Evolutionary conservation across 2,797 vertebrate species (phyloP).

Genomic region (Crocidura indochinensis): DNA sequence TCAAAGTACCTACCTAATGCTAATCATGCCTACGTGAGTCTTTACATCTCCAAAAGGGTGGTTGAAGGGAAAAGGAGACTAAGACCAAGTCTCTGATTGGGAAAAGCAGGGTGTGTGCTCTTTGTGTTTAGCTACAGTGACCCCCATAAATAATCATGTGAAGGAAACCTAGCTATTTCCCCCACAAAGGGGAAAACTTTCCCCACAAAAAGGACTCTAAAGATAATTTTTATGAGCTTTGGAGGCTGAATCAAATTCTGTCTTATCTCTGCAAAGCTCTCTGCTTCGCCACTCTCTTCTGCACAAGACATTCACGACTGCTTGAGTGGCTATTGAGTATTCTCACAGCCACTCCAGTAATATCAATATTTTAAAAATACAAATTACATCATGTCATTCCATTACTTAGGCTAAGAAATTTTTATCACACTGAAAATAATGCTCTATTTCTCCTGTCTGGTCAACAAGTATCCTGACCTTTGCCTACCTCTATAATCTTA

Average conservation of each 20-base stretch:
- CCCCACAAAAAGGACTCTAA: not conserved
- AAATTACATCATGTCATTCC: not conserved
- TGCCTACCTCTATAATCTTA: not conserved
- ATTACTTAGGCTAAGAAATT: not conserved
- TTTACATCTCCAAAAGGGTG: no score
- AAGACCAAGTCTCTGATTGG: no score
- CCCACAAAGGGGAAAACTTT: not conserved
- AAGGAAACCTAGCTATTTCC: not conserved
- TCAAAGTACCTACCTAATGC: no score
- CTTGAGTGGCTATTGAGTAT: not conserved
- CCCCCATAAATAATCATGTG: not conserved
- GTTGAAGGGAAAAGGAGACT: no score
- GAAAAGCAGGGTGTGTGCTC: no score
- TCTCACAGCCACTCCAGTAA: not conserved
- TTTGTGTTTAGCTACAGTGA: no score
- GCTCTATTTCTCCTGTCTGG: not conserved
- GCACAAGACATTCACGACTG: not conserved
- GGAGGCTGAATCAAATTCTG: not conserved
- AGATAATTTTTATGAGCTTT: not conserved
- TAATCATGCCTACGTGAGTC: no score
- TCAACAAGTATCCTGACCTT: not conserved
- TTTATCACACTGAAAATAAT: constrained; percentile 12
- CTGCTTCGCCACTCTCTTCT: not conserved
- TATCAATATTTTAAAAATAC: not conserved
- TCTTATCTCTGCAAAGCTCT: not conserved